These are phyloP conservation scores for Agrochola lychnidis DNA, from an alignment of 2,888 invertebrate genomes.

Conservation along the genomic window DNA sequence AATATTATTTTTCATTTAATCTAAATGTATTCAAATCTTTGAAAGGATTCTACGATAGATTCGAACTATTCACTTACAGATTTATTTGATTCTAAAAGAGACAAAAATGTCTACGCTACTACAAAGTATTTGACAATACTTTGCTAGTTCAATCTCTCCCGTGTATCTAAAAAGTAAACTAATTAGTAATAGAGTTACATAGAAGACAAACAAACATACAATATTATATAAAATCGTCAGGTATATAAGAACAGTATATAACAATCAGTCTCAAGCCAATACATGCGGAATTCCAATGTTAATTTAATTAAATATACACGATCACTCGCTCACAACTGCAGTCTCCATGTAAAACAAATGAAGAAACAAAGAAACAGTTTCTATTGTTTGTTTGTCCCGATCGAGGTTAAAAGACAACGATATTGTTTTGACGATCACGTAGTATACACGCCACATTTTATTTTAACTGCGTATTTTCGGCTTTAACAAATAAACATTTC, in stretches of 20 bases:
- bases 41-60: not conserved
- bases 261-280: slow-evolving; percentile 88
- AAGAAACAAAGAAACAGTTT: slow-evolving; percentile 12
- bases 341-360: not conserved
- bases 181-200: slow-evolving; percentile 51
- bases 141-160: slow-evolving; percentile 7
- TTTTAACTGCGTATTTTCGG: slow-evolving; percentile 38
- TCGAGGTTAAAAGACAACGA: slow-evolving; percentile 1
- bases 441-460: slow-evolving; percentile 18
- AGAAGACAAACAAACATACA: slow-evolving; percentile 72
- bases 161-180: slow-evolving; percentile 56
- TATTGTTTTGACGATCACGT: slow-evolving; percentile 24
- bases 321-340: slow-evolving; percentile 69
- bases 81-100: not conserved
- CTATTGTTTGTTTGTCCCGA: slow-evolving; percentile 15
- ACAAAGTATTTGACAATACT: not conserved
- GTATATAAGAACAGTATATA: slow-evolving; percentile 79
- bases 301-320: slow-evolving; percentile 76
- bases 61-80: not conserved
- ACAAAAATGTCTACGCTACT: not conserved
- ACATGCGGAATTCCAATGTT: slow-evolving; percentile 78
- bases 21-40: slow-evolving; percentile 1
- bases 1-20: not conserved
- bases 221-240: slow-evolving; percentile 75
- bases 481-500: slow-evolving; percentile 48